phyloP scores from a whole-genome alignment of 1,140 invertebrate species.

The Lanistes nyassanus region DNA sequence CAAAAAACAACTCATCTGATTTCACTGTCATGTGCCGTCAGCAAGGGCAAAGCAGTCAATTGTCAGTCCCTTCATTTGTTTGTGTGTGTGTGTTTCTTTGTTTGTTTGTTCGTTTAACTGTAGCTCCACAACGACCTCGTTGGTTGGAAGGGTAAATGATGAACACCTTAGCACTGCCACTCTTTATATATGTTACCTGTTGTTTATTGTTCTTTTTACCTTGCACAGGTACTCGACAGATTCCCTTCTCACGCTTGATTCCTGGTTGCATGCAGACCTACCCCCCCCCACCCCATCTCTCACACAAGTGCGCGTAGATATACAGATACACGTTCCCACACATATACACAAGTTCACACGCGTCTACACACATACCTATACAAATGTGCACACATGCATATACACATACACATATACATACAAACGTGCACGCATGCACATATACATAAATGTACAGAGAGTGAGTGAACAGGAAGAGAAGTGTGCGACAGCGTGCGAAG shows the following conservation, averaged over 20 bases:
- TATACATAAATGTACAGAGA: not conserved
- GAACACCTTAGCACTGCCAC: too few species aligned
- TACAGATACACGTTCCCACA: not conserved
- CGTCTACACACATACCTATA: not conserved
- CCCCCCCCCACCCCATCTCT: not conserved
- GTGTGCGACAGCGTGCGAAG: not conserved
- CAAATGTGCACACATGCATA: not conserved
- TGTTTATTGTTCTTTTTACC: too few species aligned
- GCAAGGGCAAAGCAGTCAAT: too few species aligned
- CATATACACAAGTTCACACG: not conserved
- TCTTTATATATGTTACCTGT: too few species aligned
- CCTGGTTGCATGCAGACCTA: not conserved
- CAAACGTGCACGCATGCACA: not conserved
- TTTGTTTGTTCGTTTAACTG: not conserved
- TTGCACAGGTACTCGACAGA: too few species aligned
- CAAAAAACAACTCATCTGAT: too few species aligned
- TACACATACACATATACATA: slow-evolving; percentile 10
- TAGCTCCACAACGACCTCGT: not conserved
- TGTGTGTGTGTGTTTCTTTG: slow-evolving; percentile 1
- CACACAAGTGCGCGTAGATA: not conserved
- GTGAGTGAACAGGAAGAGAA: not conserved
- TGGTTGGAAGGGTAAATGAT: not conserved
- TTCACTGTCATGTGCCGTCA: too few species aligned
- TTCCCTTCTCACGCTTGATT: too few species aligned
- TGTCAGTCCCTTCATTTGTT: not conserved